Percentiles rank a stretch among this genome's conserved stretches.
Evolutionary conservation across 2,797 vertebrate species (phyloP).

Genomic region (Avahi laniger): DNA sequence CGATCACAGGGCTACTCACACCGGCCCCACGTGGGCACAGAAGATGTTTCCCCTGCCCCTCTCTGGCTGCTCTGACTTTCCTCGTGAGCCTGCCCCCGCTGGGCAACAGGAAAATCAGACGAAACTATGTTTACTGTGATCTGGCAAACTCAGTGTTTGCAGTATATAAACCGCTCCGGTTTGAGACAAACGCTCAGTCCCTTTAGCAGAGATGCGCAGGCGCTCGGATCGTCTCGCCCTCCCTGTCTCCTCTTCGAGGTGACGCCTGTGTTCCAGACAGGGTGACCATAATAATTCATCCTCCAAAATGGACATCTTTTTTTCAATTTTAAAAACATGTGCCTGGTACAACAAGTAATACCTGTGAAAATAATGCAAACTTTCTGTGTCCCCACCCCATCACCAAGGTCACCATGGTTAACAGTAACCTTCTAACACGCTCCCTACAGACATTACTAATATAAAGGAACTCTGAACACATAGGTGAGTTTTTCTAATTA

Average conservation of each 20-base stretch:
- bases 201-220: neutral
- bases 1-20: neutral
- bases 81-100: neutral
- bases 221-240: neutral
- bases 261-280: neutral
- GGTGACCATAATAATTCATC: neutral
- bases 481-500: neutral
- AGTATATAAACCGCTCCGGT: neutral
- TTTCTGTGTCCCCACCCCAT: neutral
- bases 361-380: neutral
- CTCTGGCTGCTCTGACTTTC: neutral
- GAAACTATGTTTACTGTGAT: neutral
- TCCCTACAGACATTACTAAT: neutral
- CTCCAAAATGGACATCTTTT: neutral
- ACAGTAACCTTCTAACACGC: neutral
- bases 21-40: neutral
- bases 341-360: neutral
- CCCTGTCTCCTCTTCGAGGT: neutral
- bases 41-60: neutral
- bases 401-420: neutral
- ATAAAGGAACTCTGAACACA: neutral
- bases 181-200: neutral
- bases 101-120: slow-evolving; percentile 1
- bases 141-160: neutral
- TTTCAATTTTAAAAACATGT: neutral